Evolutionary conservation across 2,113 vertebrate species (phyloP), one percentile per base, ranked within the genome.

Genomic region (Actinemys pallida): DNA sequence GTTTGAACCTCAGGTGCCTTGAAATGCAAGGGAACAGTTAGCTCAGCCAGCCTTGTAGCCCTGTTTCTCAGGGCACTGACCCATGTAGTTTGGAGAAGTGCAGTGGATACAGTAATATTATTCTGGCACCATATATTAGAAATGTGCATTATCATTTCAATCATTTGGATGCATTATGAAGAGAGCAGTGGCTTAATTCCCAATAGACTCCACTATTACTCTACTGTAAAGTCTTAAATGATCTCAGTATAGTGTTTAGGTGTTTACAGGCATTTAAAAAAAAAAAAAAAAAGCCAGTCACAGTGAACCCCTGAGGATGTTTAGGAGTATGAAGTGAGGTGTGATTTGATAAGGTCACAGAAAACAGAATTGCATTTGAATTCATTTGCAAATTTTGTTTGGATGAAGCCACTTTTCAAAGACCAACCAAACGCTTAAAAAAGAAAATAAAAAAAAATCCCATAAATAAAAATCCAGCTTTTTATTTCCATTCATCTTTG

Each of bases 321-420:
- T 88, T 62, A 42, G 7, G 94, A 86, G 27, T 7, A 83, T 39
- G 5, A 91, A 90, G 27, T 90, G 57, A 90, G 3, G 1, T 76
- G 5, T 90, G 57, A 69, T 35, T 83, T 87, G 14, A n/a, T 89
- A 93, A 94, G 10, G 88, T 92, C 79, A 75, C 11, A 84, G 25
- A 88, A 84, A 87, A 56, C 5, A 65, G 3, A 20, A 50, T 25
- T 90, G 1, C 29, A 80, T 39, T 1, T 52, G 10, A 47, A 4
- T 86, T 94, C 3, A 0, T 59, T 90, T 88, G 16, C 29, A 87
- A 86, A 52, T 83, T 92, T 56, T 6, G 4, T 91, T 59, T 87
- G 39, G 35, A 92, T 27, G 42, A 92, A 91, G 35, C 2, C 69
- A 6, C 10, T 79, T 90, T 94, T 94, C 39, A 93, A 57, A 65